Conservation (phyloP, 2,113 vertebrate genomes). For the Lepidothrix coronata region DNA sequence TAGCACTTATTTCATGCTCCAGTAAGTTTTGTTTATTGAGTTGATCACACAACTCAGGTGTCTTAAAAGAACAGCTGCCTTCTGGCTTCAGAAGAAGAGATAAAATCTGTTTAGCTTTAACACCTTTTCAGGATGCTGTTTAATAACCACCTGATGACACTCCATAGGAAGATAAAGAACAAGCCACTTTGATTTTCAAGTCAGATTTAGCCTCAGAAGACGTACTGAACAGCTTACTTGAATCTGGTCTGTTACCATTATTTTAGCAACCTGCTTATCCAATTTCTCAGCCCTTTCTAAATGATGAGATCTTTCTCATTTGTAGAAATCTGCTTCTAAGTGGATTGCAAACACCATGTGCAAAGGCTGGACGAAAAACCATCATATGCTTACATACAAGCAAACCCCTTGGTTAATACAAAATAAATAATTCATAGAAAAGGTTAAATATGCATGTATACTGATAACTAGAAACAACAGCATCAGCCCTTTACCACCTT, state of each 20-base stretch:
- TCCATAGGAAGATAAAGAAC: not conserved
- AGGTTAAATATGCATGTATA: not conserved
- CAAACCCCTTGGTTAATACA: not conserved
- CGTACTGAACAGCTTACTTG: not conserved
- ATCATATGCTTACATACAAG: not conserved
- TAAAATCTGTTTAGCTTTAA: not conserved
- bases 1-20: not conserved
- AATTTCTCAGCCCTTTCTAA: not conserved
- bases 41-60: not conserved
- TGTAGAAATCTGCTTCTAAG: not conserved
- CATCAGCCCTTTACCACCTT: not conserved
- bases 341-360: not conserved
- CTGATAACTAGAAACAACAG: not conserved
- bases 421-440: not conserved
- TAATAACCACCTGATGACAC: not conserved
- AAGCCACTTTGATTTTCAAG: not conserved
- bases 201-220: not conserved
- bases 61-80: not conserved
- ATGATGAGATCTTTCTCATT: not conserved
- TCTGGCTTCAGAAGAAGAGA: not conserved
- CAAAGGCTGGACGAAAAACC: not conserved
- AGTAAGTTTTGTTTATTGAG: slow-evolving; percentile 24
- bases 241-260: not conserved
- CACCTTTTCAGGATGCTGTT: not conserved
- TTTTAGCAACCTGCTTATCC: not conserved